Percentiles rank a stretch among this genome's conserved stretches.
Conservation (phyloP, 2,797 vertebrate genomes). For the Phoxinus dragarum region DNA sequence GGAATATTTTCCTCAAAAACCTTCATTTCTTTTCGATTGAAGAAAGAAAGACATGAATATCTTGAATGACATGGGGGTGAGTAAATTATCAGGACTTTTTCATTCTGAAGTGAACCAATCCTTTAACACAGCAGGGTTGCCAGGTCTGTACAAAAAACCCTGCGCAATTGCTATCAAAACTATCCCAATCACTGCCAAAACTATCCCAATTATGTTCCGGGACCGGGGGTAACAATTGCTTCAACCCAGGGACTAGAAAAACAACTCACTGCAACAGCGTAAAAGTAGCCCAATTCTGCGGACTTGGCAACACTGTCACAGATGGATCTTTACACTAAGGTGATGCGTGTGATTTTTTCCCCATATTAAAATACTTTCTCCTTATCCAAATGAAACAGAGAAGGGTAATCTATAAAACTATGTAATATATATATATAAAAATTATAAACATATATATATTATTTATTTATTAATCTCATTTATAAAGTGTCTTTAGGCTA, state of each 20-base stretch:
- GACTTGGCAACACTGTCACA: background rate
- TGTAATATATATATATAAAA: too few species aligned
- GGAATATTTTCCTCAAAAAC: too few species aligned
- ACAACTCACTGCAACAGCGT: background rate
- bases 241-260: background rate
- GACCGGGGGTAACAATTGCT: background rate
- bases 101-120: too few species aligned
- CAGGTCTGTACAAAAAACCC: too few species aligned
- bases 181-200: background rate
- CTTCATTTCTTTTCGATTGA: too few species aligned
- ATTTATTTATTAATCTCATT: background rate
- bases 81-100: too few species aligned
- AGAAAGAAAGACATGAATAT: too few species aligned
- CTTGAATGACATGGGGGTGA: too few species aligned
- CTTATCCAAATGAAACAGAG: background rate
- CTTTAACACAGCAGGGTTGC: too few species aligned
- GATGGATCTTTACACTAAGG: constrained; percentile 1
- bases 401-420: background rate
- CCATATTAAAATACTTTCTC: background rate
- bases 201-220: background rate
- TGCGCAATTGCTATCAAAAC: background rate
- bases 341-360: background rate
- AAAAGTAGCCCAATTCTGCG: background rate
- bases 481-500: background rate
- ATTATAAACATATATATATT: background rate